Base-by-base conservation (phyloP, 2,113 vertebrate species). In the Pedetes capensis region DNA sequence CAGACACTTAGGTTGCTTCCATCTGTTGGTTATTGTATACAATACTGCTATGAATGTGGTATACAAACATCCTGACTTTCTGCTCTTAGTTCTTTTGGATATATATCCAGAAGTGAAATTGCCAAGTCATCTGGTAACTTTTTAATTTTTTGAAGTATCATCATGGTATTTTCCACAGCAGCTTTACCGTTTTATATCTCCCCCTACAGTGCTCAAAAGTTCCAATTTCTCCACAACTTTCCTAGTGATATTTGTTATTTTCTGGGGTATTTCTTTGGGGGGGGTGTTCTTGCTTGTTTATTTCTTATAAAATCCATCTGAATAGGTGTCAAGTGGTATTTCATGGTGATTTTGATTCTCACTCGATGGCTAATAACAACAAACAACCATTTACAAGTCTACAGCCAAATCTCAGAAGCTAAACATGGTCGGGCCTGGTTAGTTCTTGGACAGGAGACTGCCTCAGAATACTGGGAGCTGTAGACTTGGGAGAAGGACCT, bases 181-280 rank as follows among this genome's bases (percentile, higher is more conserved):
- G 49, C 14, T 10, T 23, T 1, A 20, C 13, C 39, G 13, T 59
- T 55, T 57, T 79, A 29, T 29, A 23, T 79, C 68, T 51, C 44
- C 18, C 8, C 23, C 29, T 44, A 16, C 18, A 59, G 0, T 39
- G 23, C 14, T 10, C 1, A 9, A 1, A 11, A 0, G 1, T 72
- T 59, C 10, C 29, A 22, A 3, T 63, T 87, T 55, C 37, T 83
- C 91, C 49, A 37, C 23, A 29, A 84, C 22, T 59, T 93, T 32
- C 1, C 8, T 44, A 57, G 7, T 63, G 59, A 55, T 17, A 7
- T 12, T 0, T 71, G 49, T n/a, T 59, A n/a, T 79, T 84, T 91
- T 79, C 49, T 80, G 13, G 18, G 13, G 29, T 57, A n/a, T 79
- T 76, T 47, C 8, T 39, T 81, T 66, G 61, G 27, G 27, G 27